A percentile compares a stretch with the other conserved stretches of the same genome.
Evolutionary conservation across 2,888 invertebrate species (phyloP).

Genomic region (Patella caerulea): DNA sequence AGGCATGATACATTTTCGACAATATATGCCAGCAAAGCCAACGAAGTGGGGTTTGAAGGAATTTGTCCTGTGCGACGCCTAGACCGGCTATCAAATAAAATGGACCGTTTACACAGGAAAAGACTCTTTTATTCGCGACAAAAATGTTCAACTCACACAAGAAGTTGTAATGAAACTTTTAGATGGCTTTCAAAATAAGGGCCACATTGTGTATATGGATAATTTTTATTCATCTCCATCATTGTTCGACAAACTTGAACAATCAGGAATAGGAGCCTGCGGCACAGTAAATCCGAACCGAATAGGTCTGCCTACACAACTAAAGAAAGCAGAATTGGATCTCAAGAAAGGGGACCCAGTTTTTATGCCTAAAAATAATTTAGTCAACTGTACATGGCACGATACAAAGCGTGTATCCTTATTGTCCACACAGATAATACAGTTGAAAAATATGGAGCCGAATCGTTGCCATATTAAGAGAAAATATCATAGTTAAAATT

Average conservation of each 20-base stretch:
- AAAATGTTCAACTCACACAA: constrained; percentile 28
- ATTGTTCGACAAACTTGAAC: constrained; percentile 24
- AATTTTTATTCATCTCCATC: constrained; percentile 30
- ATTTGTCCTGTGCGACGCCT: constrained; percentile 23
- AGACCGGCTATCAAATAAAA: constrained; percentile 31
- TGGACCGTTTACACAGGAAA: constrained; percentile 23
- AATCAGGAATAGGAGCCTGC: constrained; percentile 23
- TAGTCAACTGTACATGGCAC: constrained; percentile 40
- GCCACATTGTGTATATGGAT: constrained; percentile 31
- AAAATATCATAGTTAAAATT: no score
- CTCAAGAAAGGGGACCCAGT: constrained; percentile 38
- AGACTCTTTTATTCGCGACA: constrained; percentile 10
- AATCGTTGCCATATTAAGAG: no score
- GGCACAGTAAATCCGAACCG: constrained; percentile 33
- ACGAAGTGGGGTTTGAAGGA: no score
- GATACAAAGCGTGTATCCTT: constrained; percentile 38
- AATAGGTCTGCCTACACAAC: constrained; percentile 31
- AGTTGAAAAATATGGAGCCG: neutral
- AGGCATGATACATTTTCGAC: constrained; percentile 29
- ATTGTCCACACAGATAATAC: constrained; percentile 21
- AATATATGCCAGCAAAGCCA: constrained; percentile 36
- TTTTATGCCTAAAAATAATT: constrained; percentile 29
- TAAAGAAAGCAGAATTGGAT: constrained; percentile 22
- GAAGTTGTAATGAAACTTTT: constrained; percentile 21
- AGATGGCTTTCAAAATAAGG: constrained; percentile 30